Evolutionary conservation across 2,888 invertebrate genomes (phyloP).

Genomic region (Euproctis similis): DNA sequence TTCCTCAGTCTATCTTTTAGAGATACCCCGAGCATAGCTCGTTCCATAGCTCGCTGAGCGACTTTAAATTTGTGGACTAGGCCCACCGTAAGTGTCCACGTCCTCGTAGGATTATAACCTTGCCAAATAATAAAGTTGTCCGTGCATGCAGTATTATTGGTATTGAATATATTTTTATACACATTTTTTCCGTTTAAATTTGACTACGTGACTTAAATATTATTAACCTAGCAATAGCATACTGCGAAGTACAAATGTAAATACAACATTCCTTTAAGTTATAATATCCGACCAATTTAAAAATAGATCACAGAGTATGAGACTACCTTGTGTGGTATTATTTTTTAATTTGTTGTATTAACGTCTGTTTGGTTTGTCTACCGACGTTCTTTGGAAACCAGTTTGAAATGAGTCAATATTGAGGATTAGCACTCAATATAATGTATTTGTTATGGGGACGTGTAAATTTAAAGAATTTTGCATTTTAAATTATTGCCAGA

Average conservation of each 20-base stretch:
- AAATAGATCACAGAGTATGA: not conserved
- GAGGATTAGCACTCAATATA: conserved; percentile 6
- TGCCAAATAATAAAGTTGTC: too few relatives aligned
- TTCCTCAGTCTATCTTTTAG: too few relatives aligned
- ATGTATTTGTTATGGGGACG: conserved; percentile 8
- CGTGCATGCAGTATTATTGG: too few relatives aligned
- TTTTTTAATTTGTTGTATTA: conserved; percentile 9
- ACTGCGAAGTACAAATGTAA: conserved; percentile 10
- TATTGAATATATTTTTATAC: too few relatives aligned
- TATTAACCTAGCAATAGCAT: conserved; percentile 8
- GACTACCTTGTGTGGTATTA: not conserved
- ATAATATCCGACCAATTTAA: conserved; percentile 5
- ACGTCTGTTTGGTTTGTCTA: conserved; percentile 9
- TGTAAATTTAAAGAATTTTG: conserved; percentile 1
- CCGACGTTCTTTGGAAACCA: conserved; percentile 13
- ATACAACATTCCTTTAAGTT: conserved; percentile 14
- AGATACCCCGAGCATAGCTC: too few relatives aligned
- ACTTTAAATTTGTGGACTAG: too few relatives aligned
- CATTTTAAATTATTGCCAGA: conserved; percentile 1
- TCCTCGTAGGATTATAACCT: too few relatives aligned
- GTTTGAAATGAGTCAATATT: conserved; percentile 20
- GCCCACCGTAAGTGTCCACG: too few relatives aligned
- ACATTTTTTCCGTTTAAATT: conserved; percentile 3
- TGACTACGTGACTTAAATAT: conserved; percentile 15
- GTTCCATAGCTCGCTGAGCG: too few relatives aligned